Evolutionary conservation across 2,113 vertebrate species (phyloP).

Genomic region (Melospiza georgiana): DNA sequence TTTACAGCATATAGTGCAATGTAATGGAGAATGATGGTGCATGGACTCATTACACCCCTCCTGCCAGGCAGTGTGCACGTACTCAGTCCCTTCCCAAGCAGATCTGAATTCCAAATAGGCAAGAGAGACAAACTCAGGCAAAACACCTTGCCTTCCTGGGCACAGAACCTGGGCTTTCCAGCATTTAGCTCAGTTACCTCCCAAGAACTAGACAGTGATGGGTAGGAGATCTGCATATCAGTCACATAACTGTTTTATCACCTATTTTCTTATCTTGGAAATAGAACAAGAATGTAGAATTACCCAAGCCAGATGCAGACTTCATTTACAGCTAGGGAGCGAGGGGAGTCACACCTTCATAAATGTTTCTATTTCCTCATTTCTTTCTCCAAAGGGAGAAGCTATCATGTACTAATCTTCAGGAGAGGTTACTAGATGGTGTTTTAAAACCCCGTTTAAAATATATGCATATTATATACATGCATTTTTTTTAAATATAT

Average conservation of each 20-base stretch:
- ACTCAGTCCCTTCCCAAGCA: not conserved
- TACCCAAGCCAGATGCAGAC: constrained; percentile 17
- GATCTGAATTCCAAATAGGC: not conserved
- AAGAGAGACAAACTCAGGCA: not conserved
- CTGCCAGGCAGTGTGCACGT: accelerated
- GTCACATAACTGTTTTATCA: constrained; percentile 26
- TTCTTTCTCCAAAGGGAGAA: constrained; percentile 14
- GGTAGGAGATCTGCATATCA: constrained; percentile 10
- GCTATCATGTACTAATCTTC: not conserved
- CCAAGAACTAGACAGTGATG: not conserved
- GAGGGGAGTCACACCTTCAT: not conserved
- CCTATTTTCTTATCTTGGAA: constrained; percentile 39
- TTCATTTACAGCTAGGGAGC: constrained; percentile 23
- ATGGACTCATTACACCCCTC: accelerated
- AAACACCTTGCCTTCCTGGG: not conserved
- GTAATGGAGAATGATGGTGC: not conserved
- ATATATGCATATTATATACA: not conserved
- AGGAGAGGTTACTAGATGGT: not conserved
- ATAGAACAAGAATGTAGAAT: not conserved
- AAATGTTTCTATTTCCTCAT: constrained; percentile 6
- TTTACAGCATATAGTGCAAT: not conserved
- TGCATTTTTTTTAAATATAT: not conserved
- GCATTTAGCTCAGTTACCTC: not conserved
- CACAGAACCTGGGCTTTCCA: not conserved
- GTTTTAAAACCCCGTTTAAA: not conserved